A percentile compares a stretch with the other conserved stretches of the same genome.
These are phyloP conservation scores for Gavia stellata DNA, from an alignment of 2,113 vertebrate species.

Conservation along the genomic window DNA sequence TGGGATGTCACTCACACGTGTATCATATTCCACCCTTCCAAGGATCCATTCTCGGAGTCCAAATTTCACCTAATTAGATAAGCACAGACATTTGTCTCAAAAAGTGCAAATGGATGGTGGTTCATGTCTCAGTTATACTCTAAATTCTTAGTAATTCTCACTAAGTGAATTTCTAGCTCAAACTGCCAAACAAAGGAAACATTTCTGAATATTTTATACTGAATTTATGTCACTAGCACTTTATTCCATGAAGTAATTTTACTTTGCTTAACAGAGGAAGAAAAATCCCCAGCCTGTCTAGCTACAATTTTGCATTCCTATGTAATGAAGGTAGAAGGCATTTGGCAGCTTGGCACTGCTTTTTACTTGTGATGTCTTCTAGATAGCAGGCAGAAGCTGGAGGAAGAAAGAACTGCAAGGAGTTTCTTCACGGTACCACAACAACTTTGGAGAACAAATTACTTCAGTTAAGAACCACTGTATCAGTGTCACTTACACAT, in stretches of 20 bases:
- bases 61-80: constrained; percentile 84
- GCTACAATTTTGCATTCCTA: not conserved
- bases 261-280: not conserved
- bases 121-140: not conserved
- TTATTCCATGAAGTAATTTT: not conserved
- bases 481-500: not conserved
- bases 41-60: constrained; percentile 86
- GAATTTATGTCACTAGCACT: not conserved
- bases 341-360: not conserved
- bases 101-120: not conserved
- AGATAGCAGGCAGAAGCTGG: not conserved
- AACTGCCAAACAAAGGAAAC: not conserved
- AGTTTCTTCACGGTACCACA: not conserved
- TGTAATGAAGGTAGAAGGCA: not conserved
- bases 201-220: not conserved
- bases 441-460: not conserved
- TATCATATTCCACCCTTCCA: constrained; percentile 85
- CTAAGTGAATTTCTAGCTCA: not conserved
- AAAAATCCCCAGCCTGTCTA: not conserved
- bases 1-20: constrained; percentile 77
- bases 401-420: not conserved
- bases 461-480: not conserved
- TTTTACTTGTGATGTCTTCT: not conserved
- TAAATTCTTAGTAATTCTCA: not conserved
- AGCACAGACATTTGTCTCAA: not conserved